Evolutionary conservation across 2,888 invertebrate species (phyloP), one percentile per base, ranked within the genome.

Genomic region (Trichogramma evanescens): DNA sequence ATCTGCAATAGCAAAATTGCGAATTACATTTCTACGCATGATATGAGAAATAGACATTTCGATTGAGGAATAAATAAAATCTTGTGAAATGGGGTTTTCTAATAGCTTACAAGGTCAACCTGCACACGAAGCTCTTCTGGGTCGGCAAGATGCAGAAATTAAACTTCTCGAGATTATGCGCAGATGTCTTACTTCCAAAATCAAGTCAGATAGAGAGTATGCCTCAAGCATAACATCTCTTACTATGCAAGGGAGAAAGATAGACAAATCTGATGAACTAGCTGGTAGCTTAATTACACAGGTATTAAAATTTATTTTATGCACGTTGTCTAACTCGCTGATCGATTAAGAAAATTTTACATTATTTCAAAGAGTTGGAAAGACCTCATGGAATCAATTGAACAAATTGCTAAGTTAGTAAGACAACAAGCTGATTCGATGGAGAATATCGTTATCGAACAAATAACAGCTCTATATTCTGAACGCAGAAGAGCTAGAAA

Each of bases 181-280:
- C 73, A 82, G 93, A 65, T 93, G 93, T 71, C 83, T 96, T 60
- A 84, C 87, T 68, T 86, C 88, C 68, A 91, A 95, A 80, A 89
- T 94, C 76, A 93, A 94, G 79, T 91, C 90, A 73, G 96, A 96
- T 78, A 84, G 91, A 68, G 95, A 96, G 73, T 96, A 96, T 78
- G 91, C 95, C 2, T 82, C 89, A 45, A 89, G 91, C 8, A 83
- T 96, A 59, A 85, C 86, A 59, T 85, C 89, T n/a, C 87, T 91
- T 39, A 89, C 91, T 49, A 82, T 84, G 56, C 91, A 91, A 76
- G 92, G 92, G 52, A 85, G 90, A 75, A 93, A 93, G 80, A 86
- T 90, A 76, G 91, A 93, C 79, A 83, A 87, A 66, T 82, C 83
- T 71, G 89, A 89, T 69, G 89, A 89, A 72, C 80, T 89, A 63